Percentiles rank a stretch among this genome's conserved stretches.
Evolutionary conservation across 1,140 invertebrate genomes (phyloP).

Genomic region (Chironomus tepperi): DNA sequence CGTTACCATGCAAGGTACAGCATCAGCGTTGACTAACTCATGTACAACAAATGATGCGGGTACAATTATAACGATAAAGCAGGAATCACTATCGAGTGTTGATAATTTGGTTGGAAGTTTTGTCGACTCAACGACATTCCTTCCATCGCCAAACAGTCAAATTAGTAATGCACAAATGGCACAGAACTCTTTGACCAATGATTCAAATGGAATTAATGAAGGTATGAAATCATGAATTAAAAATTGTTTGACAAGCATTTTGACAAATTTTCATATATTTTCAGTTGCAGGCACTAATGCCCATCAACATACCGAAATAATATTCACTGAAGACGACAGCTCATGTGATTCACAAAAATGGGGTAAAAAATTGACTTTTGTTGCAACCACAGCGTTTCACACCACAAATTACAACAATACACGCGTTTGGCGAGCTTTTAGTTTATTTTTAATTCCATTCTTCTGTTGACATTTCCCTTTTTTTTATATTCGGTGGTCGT

Average conservation of each 20-base stretch:
- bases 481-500: too few relatives aligned
- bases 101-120: constrained; percentile 48
- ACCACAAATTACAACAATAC: neutral
- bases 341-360: constrained; percentile 28
- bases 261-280: neutral
- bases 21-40: neutral
- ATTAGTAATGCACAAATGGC: constrained; percentile 12
- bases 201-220: neutral
- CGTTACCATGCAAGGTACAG: neutral
- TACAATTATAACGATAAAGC: constrained; percentile 43
- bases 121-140: constrained; percentile 51
- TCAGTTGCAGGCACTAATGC: constrained; percentile 9
- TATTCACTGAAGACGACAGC: constrained; percentile 27
- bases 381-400: neutral
- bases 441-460: neutral
- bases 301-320: constrained; percentile 25
- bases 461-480: too few relatives aligned
- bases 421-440: constrained; percentile 4
- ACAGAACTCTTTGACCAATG: constrained; percentile 16
- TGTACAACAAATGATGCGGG: neutral
- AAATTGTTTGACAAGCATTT: neutral
- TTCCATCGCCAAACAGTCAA: constrained; percentile 44
- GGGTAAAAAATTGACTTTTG: constrained; percentile 25
- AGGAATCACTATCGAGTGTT: constrained; percentile 43
- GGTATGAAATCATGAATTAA: neutral